phyloP scores from a whole-genome alignment of 2,797 vertebrate genomes.

The Melanitta fusca region DNA sequence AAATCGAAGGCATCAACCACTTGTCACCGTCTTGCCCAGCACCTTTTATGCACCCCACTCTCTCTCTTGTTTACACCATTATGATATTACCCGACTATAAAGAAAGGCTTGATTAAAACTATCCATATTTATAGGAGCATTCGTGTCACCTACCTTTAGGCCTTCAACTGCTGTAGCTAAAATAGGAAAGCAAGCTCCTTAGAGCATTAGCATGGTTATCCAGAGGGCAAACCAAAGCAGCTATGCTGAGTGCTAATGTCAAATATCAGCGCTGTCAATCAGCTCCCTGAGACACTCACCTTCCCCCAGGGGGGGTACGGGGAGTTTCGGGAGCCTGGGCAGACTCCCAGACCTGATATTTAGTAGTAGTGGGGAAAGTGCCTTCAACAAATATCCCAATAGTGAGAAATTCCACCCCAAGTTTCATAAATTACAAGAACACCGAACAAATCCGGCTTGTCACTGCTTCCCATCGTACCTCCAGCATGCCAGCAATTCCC shows the following conservation, averaged over 20 bases:
- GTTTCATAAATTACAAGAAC: not conserved
- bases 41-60: not conserved
- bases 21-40: not conserved
- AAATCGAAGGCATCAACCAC: not conserved
- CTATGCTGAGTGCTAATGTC: not conserved
- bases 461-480: not conserved
- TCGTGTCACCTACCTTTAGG: constrained; percentile 46
- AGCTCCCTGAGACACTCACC: not conserved
- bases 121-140: constrained; percentile 41
- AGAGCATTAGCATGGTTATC: constrained; percentile 28
- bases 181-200: constrained; percentile 55
- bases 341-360: not conserved
- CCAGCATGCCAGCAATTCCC: not conserved
- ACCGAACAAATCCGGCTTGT: not conserved
- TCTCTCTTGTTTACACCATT: not conserved
- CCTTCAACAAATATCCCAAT: not conserved
- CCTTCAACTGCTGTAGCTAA: constrained; percentile 37
- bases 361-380: not conserved
- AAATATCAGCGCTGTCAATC: not conserved
- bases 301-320: not conserved
- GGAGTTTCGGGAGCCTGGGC: not conserved
- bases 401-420: not conserved
- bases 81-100: constrained; percentile 37
- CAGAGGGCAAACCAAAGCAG: constrained; percentile 43
- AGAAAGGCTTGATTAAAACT: constrained; percentile 43